Conservation (phyloP, 2,888 invertebrate genomes). For the Chaetogeoica ovagalla region DNA sequence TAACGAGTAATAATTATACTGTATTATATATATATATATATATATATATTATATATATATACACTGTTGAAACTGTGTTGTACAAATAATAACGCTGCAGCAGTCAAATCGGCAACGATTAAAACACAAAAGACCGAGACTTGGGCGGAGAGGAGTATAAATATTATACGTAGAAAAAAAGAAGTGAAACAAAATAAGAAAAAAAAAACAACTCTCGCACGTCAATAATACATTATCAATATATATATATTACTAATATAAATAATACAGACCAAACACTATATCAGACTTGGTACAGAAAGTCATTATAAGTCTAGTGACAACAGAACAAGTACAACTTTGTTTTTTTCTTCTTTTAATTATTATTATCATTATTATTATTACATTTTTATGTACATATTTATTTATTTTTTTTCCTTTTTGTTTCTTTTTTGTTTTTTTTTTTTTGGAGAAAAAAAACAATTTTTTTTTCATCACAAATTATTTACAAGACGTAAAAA, state of each 20-base stretch:
- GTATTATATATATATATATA: background rate
- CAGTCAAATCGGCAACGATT: no score
- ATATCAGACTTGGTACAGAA: conserved; percentile 50
- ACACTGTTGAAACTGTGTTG: no score
- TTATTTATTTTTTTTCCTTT: no score
- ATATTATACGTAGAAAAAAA: background rate
- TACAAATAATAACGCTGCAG: no score
- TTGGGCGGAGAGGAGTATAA: no score
- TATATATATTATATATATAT: no score
- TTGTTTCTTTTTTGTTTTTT: no score
- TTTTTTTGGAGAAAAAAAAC: background rate
- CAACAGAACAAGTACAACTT: conserved; percentile 51
- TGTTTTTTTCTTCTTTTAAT: conserved; percentile 8
- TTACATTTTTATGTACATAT: conserved; percentile 49
- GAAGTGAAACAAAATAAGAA: background rate
- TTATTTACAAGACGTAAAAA: conserved; percentile 19
- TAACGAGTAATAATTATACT: background rate
- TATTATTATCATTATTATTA: conserved; percentile 25
- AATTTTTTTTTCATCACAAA: background rate
- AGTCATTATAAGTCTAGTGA: conserved; percentile 42
- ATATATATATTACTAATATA: conserved; percentile 51
- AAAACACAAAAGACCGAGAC: no score
- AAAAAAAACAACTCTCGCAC: conserved; percentile 20
- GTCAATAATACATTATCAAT: conserved; percentile 47
- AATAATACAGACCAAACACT: conserved; percentile 45